A percentile compares a stretch with the other conserved stretches of the same genome.
Evolutionary conservation across 1,140 invertebrate genomes (phyloP).

Genomic region (Aethina tumida): DNA sequence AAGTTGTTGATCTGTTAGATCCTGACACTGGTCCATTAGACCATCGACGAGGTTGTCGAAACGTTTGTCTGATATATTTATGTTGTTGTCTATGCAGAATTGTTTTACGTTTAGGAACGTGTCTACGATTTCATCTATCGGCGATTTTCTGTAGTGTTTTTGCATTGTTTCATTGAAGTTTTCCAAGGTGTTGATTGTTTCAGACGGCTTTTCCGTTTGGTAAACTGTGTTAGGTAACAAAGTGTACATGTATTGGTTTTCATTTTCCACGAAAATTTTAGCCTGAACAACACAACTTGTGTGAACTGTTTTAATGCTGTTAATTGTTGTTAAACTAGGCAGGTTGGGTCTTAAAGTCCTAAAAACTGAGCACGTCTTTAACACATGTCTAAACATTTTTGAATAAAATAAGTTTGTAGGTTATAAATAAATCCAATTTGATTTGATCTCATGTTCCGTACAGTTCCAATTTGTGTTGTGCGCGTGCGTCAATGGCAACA

Average conservation of each 20-base stretch:
- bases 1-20: constrained; percentile 38
- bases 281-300: no score
- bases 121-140: constrained; percentile 27
- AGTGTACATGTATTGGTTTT: constrained; percentile 8
- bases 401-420: no score
- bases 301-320: no score
- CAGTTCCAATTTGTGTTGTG: no score
- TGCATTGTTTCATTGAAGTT: constrained; percentile 20
- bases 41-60: constrained; percentile 37
- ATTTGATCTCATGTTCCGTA: no score
- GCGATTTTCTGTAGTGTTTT: constrained; percentile 20
- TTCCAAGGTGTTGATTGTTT: constrained; percentile 7
- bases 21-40: constrained; percentile 34
- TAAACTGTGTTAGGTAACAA: background rate
- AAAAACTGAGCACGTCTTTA: no score
- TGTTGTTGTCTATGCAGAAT: constrained; percentile 30
- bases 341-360: no score
- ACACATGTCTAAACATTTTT: no score
- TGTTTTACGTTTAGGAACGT: constrained; percentile 34
- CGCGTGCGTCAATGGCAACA: no score
- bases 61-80: constrained; percentile 30
- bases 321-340: no score
- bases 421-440: no score
- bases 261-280: constrained; percentile 7
- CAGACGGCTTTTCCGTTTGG: background rate